A percentile compares a stretch with the other conserved stretches of the same genome.
These are phyloP conservation scores for Chymomyza procnemis DNA, from an alignment of 2,888 invertebrate species.

Conservation along the genomic window DNA sequence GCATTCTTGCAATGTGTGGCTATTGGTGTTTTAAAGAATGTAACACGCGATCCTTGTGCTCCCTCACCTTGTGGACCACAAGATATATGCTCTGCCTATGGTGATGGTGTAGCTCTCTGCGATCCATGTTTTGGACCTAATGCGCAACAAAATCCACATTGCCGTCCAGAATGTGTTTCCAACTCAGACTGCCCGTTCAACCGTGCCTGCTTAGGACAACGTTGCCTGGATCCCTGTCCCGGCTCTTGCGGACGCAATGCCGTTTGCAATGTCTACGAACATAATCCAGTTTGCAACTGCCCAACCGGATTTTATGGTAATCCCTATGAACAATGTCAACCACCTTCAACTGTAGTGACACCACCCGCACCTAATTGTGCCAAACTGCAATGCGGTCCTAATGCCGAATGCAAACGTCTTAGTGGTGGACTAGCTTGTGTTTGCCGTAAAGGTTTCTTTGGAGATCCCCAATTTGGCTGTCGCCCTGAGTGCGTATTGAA, in stretches of 20 bases:
- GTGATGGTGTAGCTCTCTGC: conserved; percentile 88
- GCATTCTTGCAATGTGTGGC: conserved; percentile 86
- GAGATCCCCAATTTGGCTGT: conserved; percentile 88
- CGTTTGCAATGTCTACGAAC: conserved; percentile 84
- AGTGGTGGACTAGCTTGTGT: conserved; percentile 84
- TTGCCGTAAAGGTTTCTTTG: conserved; percentile 87
- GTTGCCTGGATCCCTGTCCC: conserved; percentile 88
- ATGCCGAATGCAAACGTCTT: conserved; percentile 84
- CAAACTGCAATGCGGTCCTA: conserved; percentile 85
- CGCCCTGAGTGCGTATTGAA: conserved; percentile 90
- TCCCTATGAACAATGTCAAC: conserved; percentile 87
- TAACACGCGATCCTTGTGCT: conserved; percentile 84
- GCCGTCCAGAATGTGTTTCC: conserved; percentile 89
- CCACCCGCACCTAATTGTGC: conserved; percentile 81
- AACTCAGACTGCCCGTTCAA: conserved; percentile 89
- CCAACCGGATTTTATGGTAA: conserved; percentile 85
- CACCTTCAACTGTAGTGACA: conserved; percentile 78
- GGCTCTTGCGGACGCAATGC: conserved; percentile 89
- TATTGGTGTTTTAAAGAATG: conserved; percentile 81
- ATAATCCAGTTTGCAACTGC: conserved; percentile 87
- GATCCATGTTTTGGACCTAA: conserved; percentile 86
- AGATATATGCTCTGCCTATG: conserved; percentile 85
- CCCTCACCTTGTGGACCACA: conserved; percentile 88
- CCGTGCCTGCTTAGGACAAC: conserved; percentile 86
- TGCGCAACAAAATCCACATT: conserved; percentile 84